phyloP scores from a whole-genome alignment of 2,113 vertebrate genomes.

The Echinops telfairi region DNA sequence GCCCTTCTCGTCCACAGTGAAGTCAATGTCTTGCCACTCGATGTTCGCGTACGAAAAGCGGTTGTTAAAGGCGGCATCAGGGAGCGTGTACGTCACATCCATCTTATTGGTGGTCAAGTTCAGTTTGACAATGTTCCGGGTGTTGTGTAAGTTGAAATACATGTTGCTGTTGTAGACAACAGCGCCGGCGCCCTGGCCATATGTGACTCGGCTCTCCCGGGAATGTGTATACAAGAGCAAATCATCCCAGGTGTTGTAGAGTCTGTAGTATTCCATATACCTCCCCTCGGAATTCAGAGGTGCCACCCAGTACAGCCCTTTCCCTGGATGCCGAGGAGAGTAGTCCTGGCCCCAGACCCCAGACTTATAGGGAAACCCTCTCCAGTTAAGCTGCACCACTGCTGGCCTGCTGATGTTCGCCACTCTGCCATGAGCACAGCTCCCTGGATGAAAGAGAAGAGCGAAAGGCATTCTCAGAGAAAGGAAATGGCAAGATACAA shows the following conservation, averaged over 20 bases:
- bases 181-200: slow-evolving; percentile 89
- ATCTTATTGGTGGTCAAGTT: slow-evolving; percentile 77
- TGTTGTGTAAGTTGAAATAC: slow-evolving; percentile 88
- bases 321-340: slow-evolving; percentile 74
- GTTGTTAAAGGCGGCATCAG: slow-evolving; percentile 89
- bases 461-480: slow-evolving; percentile 25
- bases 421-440: slow-evolving; percentile 83
- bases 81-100: slow-evolving; percentile 82
- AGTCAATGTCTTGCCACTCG: slow-evolving; percentile 93
- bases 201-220: slow-evolving; percentile 59
- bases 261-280: slow-evolving; percentile 85
- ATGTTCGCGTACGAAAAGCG: slow-evolving; percentile 95
- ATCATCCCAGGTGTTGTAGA: slow-evolving; percentile 88
- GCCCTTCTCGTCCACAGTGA: slow-evolving; percentile 94
- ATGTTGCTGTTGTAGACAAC: slow-evolving; percentile 88
- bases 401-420: slow-evolving; percentile 90
- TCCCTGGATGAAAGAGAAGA: slow-evolving; percentile 83
- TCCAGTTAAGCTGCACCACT: slow-evolving; percentile 90
- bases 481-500: not conserved
- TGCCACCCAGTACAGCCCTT: slow-evolving; percentile 90
- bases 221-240: slow-evolving; percentile 86
- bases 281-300: slow-evolving; percentile 84
- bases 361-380: slow-evolving; percentile 87
- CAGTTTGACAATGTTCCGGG: slow-evolving; percentile 81
- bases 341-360: slow-evolving; percentile 93